phyloP scores from a whole-genome alignment of 2,888 invertebrate species.

The Anorthoa munda region DNA sequence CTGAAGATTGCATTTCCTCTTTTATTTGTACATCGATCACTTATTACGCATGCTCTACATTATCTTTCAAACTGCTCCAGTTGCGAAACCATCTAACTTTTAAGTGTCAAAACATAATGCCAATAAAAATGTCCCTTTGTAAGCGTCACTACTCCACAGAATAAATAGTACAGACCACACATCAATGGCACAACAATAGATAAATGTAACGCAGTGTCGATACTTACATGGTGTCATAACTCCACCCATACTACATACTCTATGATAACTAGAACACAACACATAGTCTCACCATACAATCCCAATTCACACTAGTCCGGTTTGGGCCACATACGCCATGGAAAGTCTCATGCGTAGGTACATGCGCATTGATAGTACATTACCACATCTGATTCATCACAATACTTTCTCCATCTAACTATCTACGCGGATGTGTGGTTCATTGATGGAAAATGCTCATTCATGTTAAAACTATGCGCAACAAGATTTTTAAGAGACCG shows the following conservation, averaged over 20 bases:
- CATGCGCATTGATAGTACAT: conserved; percentile 44
- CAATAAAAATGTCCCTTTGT: neutral
- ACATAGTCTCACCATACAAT: conserved; percentile 41
- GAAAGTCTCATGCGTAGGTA: conserved; percentile 49
- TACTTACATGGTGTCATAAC: neutral
- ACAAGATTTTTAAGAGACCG: conserved; percentile 28
- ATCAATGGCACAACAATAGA: too few species aligned
- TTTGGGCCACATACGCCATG: conserved; percentile 26
- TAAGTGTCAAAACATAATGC: neutral
- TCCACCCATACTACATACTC: neutral
- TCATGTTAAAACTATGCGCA: conserved; percentile 41
- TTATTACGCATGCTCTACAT: neutral
- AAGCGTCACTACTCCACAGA: neutral
- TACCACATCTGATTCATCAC: conserved; percentile 62
- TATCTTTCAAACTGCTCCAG: neutral
- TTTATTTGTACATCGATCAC: neutral
- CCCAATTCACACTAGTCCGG: conserved; percentile 49
- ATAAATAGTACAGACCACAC: too few species aligned
- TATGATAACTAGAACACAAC: conserved; percentile 47
- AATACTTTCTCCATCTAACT: conserved; percentile 65
- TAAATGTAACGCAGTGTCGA: neutral
- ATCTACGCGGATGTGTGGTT: conserved; percentile 45
- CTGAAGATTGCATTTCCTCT: neutral
- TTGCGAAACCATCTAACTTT: neutral
- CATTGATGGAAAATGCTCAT: conserved; percentile 48